phyloP scores from a whole-genome alignment of 2,113 vertebrate species.

The Microcebus murinus region DNA sequence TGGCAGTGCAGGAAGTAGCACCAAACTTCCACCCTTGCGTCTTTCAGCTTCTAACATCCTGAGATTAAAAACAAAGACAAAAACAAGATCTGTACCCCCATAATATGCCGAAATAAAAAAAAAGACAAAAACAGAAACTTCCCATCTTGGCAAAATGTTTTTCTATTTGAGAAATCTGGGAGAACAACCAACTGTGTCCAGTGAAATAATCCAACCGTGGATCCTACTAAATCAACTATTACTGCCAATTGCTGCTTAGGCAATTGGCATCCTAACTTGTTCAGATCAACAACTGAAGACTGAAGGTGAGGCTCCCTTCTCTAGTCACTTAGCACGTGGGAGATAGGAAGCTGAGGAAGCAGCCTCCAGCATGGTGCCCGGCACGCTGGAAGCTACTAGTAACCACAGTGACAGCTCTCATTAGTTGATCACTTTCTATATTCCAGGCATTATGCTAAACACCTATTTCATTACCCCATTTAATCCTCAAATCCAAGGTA shows the following conservation, averaged over 20 bases:
- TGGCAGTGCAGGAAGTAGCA: not conserved
- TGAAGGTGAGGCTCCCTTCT: not conserved
- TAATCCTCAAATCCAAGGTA: not conserved
- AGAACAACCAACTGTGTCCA: not conserved
- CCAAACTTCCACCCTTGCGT: not conserved
- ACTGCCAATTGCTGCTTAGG: not conserved
- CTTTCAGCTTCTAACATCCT: not conserved
- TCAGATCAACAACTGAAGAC: not conserved
- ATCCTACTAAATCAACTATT: not conserved
- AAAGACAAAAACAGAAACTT: not conserved
- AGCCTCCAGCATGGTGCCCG: not conserved
- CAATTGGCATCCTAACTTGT: not conserved
- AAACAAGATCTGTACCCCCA: too few species aligned
- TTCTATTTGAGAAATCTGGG: not conserved
- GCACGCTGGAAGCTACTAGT: accelerated
- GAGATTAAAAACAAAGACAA: not conserved
- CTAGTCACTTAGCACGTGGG: not conserved
- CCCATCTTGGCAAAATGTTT: not conserved
- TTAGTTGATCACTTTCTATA: not conserved
- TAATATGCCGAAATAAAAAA: too few species aligned
- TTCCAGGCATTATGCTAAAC: not conserved
- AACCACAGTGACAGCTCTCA: not conserved
- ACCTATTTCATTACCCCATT: not conserved
- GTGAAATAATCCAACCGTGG: not conserved
- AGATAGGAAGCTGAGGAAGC: not conserved